Evolutionary conservation across 2,797 vertebrate genomes (phyloP).

Genomic region (Gymnothorax javanicus): DNA sequence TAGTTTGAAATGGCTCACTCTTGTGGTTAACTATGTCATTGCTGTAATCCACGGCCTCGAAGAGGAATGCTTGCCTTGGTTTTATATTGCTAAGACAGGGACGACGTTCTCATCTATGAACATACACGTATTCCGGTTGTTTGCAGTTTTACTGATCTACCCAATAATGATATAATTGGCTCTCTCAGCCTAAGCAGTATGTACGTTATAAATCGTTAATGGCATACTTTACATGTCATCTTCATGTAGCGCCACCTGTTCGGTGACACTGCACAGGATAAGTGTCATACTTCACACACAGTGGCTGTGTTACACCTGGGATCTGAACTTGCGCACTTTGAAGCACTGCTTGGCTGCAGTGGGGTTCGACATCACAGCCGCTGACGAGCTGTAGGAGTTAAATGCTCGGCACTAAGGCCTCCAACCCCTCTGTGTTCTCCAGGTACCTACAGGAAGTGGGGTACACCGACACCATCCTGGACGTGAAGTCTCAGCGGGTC

Average conservation of each 20-base stretch:
- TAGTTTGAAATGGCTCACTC: background rate
- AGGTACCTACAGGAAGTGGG: constrained; percentile 98
- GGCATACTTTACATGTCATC: too few species aligned
- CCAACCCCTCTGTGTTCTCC: constrained; percentile 2
- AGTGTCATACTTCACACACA: too few species aligned
- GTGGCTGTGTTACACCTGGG: too few species aligned
- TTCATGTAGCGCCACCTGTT: too few species aligned
- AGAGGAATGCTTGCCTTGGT: too few species aligned
- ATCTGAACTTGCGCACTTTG: too few species aligned
- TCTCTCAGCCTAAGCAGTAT: too few species aligned
- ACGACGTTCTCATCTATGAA: background rate
- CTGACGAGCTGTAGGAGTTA: background rate
- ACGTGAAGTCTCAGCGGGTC: constrained; percentile 95
- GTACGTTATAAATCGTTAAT: too few species aligned
- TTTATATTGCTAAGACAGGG: background rate
- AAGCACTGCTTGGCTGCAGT: too few species aligned
- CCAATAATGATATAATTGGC: too few species aligned
- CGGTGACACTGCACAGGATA: too few species aligned
- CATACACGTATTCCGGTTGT: background rate
- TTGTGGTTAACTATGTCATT: constrained; percentile 7
- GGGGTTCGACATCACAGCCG: background rate
- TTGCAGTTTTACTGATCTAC: background rate
- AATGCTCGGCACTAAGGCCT: background rate
- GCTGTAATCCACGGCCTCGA: background rate
- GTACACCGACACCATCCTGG: constrained; percentile 96